phyloP scores from a whole-genome alignment of 2,113 vertebrate species.

The Hemiprocne comata region DNA sequence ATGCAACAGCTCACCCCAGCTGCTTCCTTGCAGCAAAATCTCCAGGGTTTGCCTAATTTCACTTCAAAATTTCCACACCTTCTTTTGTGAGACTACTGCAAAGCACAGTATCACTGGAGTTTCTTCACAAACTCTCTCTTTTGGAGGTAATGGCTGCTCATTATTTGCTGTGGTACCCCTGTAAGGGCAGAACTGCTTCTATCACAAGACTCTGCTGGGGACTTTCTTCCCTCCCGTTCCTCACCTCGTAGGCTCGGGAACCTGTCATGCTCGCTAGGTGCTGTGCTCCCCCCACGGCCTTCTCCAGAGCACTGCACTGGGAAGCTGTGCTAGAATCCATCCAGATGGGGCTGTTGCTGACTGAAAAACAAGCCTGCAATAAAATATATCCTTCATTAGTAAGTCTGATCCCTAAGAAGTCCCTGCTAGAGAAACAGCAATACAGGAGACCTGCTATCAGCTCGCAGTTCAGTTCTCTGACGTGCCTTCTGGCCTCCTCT shows the following conservation, averaged over 20 bases:
- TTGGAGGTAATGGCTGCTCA: background rate
- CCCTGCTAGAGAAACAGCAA: background rate
- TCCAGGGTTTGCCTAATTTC: background rate
- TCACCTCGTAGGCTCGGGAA: slow-evolving; percentile 93
- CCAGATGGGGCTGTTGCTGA: slow-evolving; percentile 87
- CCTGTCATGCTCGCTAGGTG: slow-evolving; percentile 85
- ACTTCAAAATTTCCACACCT: background rate
- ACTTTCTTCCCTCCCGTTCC: background rate
- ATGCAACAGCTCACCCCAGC: background rate
- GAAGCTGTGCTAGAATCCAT: slow-evolving; percentile 91
- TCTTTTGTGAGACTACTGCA: background rate
- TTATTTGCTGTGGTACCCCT: background rate
- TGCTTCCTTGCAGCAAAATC: background rate
- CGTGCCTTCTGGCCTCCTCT: background rate
- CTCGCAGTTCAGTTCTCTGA: background rate
- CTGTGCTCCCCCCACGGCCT: slow-evolving; percentile 82
- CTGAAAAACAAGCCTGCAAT: slow-evolving; percentile 83
- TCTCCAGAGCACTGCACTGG: slow-evolving; percentile 85
- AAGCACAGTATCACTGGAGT: background rate
- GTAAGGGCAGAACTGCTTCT: background rate
- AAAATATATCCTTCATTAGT: background rate
- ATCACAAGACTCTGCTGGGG: background rate
- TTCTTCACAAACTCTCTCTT: background rate
- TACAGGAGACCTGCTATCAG: accelerated
- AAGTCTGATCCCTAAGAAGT: background rate